Conservation (phyloP, 2,113 vertebrate genomes). For the Apodemus sylvaticus region DNA sequence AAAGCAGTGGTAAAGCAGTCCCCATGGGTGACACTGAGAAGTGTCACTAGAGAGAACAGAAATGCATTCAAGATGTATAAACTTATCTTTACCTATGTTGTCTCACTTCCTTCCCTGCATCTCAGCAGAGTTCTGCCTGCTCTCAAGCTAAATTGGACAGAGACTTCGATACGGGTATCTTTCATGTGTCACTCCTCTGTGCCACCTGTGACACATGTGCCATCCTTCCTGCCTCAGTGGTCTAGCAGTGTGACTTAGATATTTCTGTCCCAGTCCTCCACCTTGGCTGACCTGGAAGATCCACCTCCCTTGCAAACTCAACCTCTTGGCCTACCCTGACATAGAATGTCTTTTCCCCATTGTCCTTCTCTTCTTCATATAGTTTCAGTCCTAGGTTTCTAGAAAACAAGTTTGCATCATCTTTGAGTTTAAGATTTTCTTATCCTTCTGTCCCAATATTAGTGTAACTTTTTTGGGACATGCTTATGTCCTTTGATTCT, state of each 20-base stretch:
- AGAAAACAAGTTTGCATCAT: not conserved
- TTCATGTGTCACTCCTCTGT: not conserved
- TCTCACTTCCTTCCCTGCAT: not conserved
- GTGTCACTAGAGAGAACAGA: not conserved
- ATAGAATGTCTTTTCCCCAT: not conserved
- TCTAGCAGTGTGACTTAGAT: slow-evolving; percentile 20
- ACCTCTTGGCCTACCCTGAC: slow-evolving; percentile 44
- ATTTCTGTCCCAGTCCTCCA: slow-evolving; percentile 18
- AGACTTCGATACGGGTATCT: not conserved
- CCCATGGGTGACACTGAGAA: not conserved
- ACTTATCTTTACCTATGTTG: not conserved
- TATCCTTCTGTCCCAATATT: slow-evolving; percentile 27
- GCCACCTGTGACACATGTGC: not conserved
- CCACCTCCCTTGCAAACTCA: slow-evolving; percentile 52
- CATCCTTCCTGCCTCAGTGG: not conserved
- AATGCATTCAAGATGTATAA: not conserved
- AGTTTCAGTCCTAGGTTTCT: slow-evolving; percentile 38
- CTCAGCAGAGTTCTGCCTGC: not conserved
- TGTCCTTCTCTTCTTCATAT: slow-evolving; percentile 44
- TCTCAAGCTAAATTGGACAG: not conserved
- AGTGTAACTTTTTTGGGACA: slow-evolving; percentile 10
- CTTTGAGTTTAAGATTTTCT: slow-evolving; percentile 34
- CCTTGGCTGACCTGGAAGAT: not conserved
- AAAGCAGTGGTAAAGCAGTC: not conserved
- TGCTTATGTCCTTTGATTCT: not conserved